phyloP scores from a whole-genome alignment of 2,888 invertebrate species.

The Hedychridium roseum region DNA sequence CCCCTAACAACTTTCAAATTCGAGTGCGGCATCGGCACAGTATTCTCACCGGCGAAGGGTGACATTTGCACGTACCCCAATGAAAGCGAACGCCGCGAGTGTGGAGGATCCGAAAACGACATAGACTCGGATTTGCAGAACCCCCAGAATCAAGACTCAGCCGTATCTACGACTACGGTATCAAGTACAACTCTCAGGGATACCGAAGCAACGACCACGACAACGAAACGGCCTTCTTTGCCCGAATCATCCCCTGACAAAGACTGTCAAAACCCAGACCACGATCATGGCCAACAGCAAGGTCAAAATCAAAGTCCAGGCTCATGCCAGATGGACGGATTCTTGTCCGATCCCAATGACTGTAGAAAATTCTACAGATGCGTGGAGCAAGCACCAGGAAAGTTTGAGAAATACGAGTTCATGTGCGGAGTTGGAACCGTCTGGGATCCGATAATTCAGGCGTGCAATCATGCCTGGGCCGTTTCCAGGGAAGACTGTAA shows the following conservation, averaged over 20 bases:
- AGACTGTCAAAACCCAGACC: conserved; percentile 7
- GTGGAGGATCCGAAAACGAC: conserved; percentile 68
- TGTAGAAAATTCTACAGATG: conserved; percentile 64
- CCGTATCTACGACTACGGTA: conserved; percentile 4
- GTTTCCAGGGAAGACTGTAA: conserved; percentile 43
- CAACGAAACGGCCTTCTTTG: no score
- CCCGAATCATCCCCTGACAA: neutral
- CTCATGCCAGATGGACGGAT: no score
- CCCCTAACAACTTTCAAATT: conserved; percentile 71
- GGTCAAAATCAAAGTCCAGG: no score
- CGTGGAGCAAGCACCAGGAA: conserved; percentile 59
- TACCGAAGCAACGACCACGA: no score
- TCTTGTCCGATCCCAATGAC: conserved; percentile 60
- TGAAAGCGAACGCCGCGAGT: conserved; percentile 74
- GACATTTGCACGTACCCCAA: conserved; percentile 79
- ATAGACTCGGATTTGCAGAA: conserved; percentile 53
- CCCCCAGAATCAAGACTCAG: conserved; percentile 2
- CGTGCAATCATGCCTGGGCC: conserved; percentile 67
- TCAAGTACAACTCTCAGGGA: conserved; percentile 12
- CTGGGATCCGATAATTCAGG: conserved; percentile 68
- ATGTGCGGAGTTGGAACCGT: conserved; percentile 68
- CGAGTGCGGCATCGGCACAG: conserved; percentile 78
- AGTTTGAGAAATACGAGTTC: conserved; percentile 65
- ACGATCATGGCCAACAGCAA: conserved; percentile 3
- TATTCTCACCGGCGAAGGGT: conserved; percentile 66